Percentiles rank a stretch among this genome's conserved stretches.
Conservation (phyloP, 2,888 invertebrate species). For the Drosophila suboccidentalis region DNA sequence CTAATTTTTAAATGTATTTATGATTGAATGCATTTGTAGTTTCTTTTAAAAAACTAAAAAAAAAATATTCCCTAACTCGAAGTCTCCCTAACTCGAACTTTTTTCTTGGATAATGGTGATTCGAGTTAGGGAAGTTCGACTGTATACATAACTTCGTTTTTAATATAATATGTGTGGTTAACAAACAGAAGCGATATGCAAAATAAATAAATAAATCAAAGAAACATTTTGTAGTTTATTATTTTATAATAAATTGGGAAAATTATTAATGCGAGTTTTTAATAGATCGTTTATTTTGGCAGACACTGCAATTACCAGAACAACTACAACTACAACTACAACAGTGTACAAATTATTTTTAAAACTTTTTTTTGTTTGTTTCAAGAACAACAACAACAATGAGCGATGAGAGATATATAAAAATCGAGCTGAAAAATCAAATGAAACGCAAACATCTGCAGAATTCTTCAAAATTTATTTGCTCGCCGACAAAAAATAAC, state of each 20-base stretch:
- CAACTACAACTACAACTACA: constrained; percentile 25
- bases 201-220: constrained; percentile 58
- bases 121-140: too few relatives aligned
- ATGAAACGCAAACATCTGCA: constrained; percentile 61
- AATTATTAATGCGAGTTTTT: constrained; percentile 67
- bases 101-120: too few relatives aligned
- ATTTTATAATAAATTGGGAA: constrained; percentile 70
- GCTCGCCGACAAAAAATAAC: constrained; percentile 39
- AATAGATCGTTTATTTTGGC: constrained; percentile 66
- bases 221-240: constrained; percentile 60
- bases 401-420: constrained; percentile 33
- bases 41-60: too few relatives aligned
- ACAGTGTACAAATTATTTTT: constrained; percentile 69
- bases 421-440: constrained; percentile 47
- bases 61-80: too few relatives aligned
- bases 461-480: constrained; percentile 75
- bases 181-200: constrained; percentile 25
- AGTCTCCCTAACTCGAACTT: too few relatives aligned
- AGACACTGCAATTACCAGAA: constrained; percentile 37
- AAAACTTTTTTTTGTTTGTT: constrained; percentile 32
- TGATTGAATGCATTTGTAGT: too few relatives aligned
- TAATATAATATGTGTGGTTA: neutral
- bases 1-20: too few relatives aligned
- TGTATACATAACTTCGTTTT: neutral
- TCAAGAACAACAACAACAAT: constrained; percentile 12